Evolutionary conservation across 2,797 vertebrate genomes (phyloP), one percentile per base, ranked within the genome.

Genomic region (Sphaeramia orbicularis): DNA sequence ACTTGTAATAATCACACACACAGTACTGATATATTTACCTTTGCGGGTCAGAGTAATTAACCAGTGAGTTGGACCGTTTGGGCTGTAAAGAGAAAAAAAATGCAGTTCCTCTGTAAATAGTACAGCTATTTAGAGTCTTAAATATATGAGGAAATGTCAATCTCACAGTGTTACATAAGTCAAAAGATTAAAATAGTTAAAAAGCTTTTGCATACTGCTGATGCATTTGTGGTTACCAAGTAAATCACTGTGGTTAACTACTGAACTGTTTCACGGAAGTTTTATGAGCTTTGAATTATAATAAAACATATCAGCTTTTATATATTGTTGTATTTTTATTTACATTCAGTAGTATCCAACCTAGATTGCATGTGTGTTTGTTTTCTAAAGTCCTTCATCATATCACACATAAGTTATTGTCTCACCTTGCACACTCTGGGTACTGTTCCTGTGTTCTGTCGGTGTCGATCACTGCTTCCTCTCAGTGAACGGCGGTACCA

Each of bases 11-110:
- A 54, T 40, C 18, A 14, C 44, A 38, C 47, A 38, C 15, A 38
- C 6, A 38, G 15, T 35, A 51, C 40, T 41, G 11, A 38, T 38
- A 21, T n/a, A 66, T 84, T 94, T 96, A 98, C 97, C 97, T 96
- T 76, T 95, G 94, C 65, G 95, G 95, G 75, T 92, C 95, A 15
- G 92, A 88, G 78, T 93, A 94, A 81, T 97, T 96, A 0, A 91
- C 89, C 66, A 93, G 83, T 37, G 95, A 95, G 76, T 89, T 95
- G 72, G 92, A 93, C 79, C 87, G 89, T 75, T 90, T 78, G 19
- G 93, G 77, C 97, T 99, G 92, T 67, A 94, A 92, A 84, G 35
- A 74, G 24, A 86, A 30, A 30, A 86, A 69, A 85, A 74, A 89
- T 60, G 35, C 76, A 87, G 40, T 75, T 75, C 64, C 40, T 67